A percentile compares a stretch with the other conserved stretches of the same genome.
phyloP scores from a whole-genome alignment of 1,140 invertebrate genomes.

The Elymnias hypermnestra region DNA sequence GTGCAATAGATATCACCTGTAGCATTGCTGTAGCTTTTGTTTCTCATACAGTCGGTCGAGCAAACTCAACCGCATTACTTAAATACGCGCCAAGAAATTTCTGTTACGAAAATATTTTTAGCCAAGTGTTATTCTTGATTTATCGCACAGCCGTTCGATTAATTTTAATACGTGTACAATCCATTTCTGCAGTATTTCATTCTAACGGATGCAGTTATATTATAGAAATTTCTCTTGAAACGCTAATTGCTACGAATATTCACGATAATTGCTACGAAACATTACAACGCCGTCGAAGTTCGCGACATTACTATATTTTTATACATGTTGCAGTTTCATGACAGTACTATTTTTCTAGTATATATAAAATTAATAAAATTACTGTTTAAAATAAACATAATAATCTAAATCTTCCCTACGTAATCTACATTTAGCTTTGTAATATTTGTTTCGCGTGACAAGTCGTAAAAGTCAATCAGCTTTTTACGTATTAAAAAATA shows the following conservation, averaged over 20 bases:
- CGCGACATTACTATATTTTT: neutral
- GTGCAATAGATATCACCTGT: conserved; percentile 32
- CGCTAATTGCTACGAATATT: too few relatives aligned
- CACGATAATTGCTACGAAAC: neutral
- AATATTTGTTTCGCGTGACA: conserved; percentile 48
- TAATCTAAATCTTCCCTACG: neutral
- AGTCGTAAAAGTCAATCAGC: conserved; percentile 36
- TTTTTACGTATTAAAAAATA: conserved; percentile 11
- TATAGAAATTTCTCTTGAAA: conserved; percentile 10
- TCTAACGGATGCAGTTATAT: conserved; percentile 13
- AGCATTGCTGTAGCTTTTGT: conserved; percentile 22
- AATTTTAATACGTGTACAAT: conserved; percentile 25
- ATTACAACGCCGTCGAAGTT: neutral
- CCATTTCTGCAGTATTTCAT: conserved; percentile 22
- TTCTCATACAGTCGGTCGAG: conserved; percentile 27
- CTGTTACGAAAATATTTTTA: conserved; percentile 32
- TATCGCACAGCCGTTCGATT: conserved; percentile 23
- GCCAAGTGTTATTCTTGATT: conserved; percentile 27
- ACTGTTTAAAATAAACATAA: too few relatives aligned
- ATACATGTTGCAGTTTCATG: neutral
- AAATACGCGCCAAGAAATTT: conserved; percentile 31
- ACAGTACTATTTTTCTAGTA: too few relatives aligned
- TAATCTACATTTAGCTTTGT: conserved; percentile 16
- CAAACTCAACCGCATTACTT: conserved; percentile 26
- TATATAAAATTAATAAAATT: too few relatives aligned